Base-by-base conservation (phyloP, 2,888 invertebrate species). In the Drosophila diplacantha region DNA sequence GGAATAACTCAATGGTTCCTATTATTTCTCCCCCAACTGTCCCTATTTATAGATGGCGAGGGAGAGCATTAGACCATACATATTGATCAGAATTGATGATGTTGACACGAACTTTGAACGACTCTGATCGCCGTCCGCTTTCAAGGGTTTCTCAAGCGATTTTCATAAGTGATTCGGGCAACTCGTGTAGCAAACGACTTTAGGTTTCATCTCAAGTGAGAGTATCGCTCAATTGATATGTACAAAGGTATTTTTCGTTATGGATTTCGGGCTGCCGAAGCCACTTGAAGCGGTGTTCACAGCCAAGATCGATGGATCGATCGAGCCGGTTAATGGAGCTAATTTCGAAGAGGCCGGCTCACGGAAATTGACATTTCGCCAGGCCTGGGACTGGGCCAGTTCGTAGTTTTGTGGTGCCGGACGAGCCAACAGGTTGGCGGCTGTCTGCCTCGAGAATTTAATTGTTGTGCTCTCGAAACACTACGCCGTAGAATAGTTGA, bases 21-120 rank as follows among this genome's bases (percentile, higher is more conserved):
- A 53, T 34, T 26, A 31, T 26, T 14, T 24, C 34, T 11, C 1
- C 39, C 38, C 1, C 59, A 56, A 59, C 64, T 62, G 63, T 69
- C 39, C 12, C 22, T 37, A 12, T 57, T 55, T 56, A 29, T 37
- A 14, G 35, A 34, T 39, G 46, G 20, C 34, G 39, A 39, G 39
- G 57, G 24, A 58, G 41, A 41, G 47, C 49, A 51, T 56, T 63
- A 56, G 74, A 64, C 73, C 73, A 71, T 81, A 78, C 83, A 73
- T 79, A 77, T 74, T 83, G 81, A 83, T 81, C 80, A 81, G 81
- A 81, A 83, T 81, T 81, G 83, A 81, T 81, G 84, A 81, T 79
- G 82, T 81, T 83, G 83, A 81, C 81, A 81, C 81, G 81, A 81
- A 82, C 81, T 81, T 73, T 83, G 82, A 79, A 81, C 83, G 79